Base-by-base conservation (phyloP, 1,140 invertebrate species). In the Bombus pyrosoma region DNA sequence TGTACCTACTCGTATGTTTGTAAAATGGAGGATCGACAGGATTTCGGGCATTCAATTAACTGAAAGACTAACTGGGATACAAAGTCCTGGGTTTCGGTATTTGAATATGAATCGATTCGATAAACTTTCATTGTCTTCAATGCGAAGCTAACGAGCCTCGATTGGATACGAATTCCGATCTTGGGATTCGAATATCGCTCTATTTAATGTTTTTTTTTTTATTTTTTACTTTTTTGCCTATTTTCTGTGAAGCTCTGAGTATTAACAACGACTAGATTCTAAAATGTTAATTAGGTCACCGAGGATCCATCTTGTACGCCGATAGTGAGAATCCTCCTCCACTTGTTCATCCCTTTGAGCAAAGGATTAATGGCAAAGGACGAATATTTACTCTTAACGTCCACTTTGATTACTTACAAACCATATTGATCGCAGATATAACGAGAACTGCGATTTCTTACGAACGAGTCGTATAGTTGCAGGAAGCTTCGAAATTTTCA, bases 271-370 rank as follows among this genome's bases (percentile, higher is more conserved):
- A 79, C 83, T 84, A 84, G 25, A 62, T 57, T 72, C 76, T 84
- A 79, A 84, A 41, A 59, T 73, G 39, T 79, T 84, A 84, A 79
- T 84, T 84, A 84, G 66, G 83, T 84, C 83, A 37, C 25, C 82
- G 66, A 84, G 83, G 76, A 84, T 84, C 32, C 82, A 28, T 62
- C 47, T 12, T 32, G 53, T 34, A 62, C 47, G 39, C 66, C 28
- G 3, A 71, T 72, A 77, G 13, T 13, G 64, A 62, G 37, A 39
- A 84, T 84, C 75, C 83, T 37, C 39, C 75, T 84, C 83, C 83
- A 84, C 75, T 84, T 43, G 12, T 79, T 79, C 76, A 66, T 69
- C 83, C 76, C 66, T 83, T 83, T 83, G 81, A 76, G 81, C 81
- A 83, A 77, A 83, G 81, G 81, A 82, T 74, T 57, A 53, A 82